A percentile compares a stretch with the other conserved stretches of the same genome.
These are phyloP conservation scores for Stenotaenia linearis DNA, from an alignment of 2,888 invertebrate species.

Conservation along the genomic window DNA sequence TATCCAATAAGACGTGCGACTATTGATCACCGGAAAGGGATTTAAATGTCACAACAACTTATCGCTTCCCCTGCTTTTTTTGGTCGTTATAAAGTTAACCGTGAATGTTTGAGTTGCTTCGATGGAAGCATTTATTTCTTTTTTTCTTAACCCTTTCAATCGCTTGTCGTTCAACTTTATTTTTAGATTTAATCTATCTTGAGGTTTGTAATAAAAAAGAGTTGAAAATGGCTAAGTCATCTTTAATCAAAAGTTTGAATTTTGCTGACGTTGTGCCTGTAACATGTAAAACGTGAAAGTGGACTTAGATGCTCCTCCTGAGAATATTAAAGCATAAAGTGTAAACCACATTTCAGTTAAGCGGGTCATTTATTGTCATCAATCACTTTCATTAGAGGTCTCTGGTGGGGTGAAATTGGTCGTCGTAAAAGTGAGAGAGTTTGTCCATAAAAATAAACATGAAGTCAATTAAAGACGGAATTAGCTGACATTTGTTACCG, in stretches of 20 bases:
- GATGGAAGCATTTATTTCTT: not conserved
- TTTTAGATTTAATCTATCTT: not conserved
- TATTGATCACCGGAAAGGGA: not conserved
- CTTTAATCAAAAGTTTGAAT: not conserved
- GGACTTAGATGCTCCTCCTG: not conserved
- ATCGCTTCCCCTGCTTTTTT: not conserved
- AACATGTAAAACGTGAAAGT: not conserved
- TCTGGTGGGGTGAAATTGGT: not conserved
- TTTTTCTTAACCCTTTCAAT: no score
- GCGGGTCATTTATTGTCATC: not conserved
- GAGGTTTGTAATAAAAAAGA: not conserved
- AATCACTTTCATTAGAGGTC: not conserved
- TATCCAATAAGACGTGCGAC: not conserved
- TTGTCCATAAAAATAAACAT: not conserved
- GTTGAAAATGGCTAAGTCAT: not conserved
- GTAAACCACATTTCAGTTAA: not conserved
- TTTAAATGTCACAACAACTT: not conserved
- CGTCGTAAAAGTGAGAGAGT: not conserved
- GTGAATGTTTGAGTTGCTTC: not conserved
- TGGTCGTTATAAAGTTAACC: not conserved
- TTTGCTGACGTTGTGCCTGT: not conserved
- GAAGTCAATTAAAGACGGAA: not conserved
- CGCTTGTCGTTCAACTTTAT: not conserved
- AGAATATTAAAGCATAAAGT: not conserved
- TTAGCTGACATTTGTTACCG: not conserved